Conservation (phyloP, 2,113 vertebrate genomes). For the Strix aluco region DNA sequence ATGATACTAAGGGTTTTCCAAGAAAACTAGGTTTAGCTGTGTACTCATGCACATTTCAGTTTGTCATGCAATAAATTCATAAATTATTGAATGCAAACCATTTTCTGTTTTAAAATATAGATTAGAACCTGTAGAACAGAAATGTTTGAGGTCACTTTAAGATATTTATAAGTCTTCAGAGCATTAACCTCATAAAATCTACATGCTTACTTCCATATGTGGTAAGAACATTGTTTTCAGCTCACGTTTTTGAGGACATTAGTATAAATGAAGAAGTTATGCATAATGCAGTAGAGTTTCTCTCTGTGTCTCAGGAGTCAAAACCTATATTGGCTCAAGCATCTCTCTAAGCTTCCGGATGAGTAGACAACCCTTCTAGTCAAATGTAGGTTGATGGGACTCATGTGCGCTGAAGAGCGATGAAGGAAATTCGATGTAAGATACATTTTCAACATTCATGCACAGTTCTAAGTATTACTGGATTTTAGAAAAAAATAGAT, state of each 20-base stretch:
- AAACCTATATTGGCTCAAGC: conserved; percentile 11
- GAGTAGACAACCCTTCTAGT: not conserved
- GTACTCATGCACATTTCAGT: conserved; percentile 22
- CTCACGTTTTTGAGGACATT: conserved; percentile 13
- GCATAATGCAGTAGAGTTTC: conserved; percentile 36
- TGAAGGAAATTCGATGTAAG: not conserved
- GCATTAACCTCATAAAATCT: conserved; percentile 45
- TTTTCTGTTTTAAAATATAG: conserved; percentile 59
- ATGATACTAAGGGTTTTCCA: not conserved
- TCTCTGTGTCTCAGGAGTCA: conserved; percentile 17
- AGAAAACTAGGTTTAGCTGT: conserved; percentile 32
- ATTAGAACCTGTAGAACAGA: conserved; percentile 54
- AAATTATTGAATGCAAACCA: conserved; percentile 40
- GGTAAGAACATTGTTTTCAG: conserved; percentile 15
- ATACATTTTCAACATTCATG: not conserved
- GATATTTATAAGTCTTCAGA: conserved; percentile 17
- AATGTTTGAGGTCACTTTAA: conserved; percentile 25
- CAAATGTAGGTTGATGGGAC: conserved; percentile 11
- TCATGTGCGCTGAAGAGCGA: not conserved
- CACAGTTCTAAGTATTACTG: not conserved
- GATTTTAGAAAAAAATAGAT: not conserved
- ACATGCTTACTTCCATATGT: not conserved
- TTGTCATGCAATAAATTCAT: conserved; percentile 58
- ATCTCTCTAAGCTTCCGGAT: conserved; percentile 29
- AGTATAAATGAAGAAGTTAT: conserved; percentile 41